These are phyloP conservation scores for Lepidurus arcticus DNA, from an alignment of 1,140 invertebrate genomes.

Conservation along the genomic window DNA sequence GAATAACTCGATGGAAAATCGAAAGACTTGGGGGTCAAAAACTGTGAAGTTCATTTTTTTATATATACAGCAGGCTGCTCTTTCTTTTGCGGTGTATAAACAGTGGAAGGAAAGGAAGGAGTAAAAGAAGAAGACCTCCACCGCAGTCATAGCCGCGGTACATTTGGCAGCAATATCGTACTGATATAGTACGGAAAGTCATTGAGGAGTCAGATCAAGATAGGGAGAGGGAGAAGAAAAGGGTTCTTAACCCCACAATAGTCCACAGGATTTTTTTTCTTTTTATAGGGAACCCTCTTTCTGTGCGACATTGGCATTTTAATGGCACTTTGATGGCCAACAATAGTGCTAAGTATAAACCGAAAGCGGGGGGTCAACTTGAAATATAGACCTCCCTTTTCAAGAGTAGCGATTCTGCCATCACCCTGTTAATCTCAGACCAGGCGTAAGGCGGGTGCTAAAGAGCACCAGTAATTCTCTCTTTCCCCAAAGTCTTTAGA, in stretches of 20 bases:
- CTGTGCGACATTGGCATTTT: not conserved
- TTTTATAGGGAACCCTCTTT: not conserved
- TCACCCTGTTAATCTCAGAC: not conserved
- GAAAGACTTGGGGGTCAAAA: not conserved
- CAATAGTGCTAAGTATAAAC: not conserved
- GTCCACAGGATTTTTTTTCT: not conserved
- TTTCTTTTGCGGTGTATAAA: not conserved
- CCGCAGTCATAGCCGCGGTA: not conserved
- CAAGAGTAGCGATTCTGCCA: not conserved
- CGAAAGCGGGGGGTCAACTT: not conserved
- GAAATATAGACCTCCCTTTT: not conserved
- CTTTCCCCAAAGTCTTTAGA: too few relatives aligned
- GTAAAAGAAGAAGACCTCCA: not conserved
- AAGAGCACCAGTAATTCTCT: not conserved
- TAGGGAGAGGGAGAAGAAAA: not conserved
- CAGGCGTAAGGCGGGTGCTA: not conserved
- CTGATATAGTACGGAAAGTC: not conserved
- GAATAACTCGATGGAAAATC: constrained; percentile 19
- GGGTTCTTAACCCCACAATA: not conserved
- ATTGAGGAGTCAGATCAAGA: not conserved
- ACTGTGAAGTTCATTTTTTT: not conserved
- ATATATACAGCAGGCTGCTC: too few relatives aligned
- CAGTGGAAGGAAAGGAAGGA: not conserved
- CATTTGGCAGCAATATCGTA: constrained; percentile 3
- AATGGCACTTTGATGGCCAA: constrained; percentile 10